Base-by-base conservation (phyloP, 92 coral and sea anemone species). In the Zoanthus solanderi region DNA sequence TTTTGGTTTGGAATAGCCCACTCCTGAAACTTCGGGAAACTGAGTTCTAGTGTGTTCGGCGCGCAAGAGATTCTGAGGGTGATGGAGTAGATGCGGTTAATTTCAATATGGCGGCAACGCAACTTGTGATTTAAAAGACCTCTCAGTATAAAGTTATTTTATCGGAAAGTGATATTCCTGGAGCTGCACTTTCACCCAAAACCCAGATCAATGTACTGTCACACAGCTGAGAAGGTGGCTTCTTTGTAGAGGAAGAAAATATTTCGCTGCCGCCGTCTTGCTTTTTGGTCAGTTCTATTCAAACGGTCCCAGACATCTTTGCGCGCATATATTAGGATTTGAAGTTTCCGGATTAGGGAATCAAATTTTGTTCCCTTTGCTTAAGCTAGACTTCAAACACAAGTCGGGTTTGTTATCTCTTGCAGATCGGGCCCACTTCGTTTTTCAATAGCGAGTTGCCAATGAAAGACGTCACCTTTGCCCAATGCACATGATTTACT, bases 181-280 rank as follows among this genome's bases (percentile, higher is more conserved):
- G 69, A 0, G 28, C 71, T 2, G 71, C 71, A 65, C 71, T 65
- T 65, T 16, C 71, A 65, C 28, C 2, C 31, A 16, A 65, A 8
- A 65, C 2, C 1, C 71, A 65, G 71, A 65, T 9, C 71, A 65
- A 28, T 65, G 71, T 65, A 65, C 17, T 65, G 71, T 65, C 71
- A 65, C 71, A 65, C 71, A 65, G 31, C 74, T 68, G 74, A 68
- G 44, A 68, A 68, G 74, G 74, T 68, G 74, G 34, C 74, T 28
- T 68, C 44, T 32, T 68, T 68, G 74, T 42, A 7, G 42, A 17
- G 74, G 44, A 68, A 32, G 7, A 68, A 68, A 17, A 65, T 16
- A 68, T 37, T 37, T 37, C 2, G 42, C 42, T 37, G 42, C 42
- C 42, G 42, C 42, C 42, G 42, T 37, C 42, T 37, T 37, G 42